These are phyloP conservation scores for Tipula vernalis DNA, from an alignment of 2,888 invertebrate genomes.

Conservation along the genomic window DNA sequence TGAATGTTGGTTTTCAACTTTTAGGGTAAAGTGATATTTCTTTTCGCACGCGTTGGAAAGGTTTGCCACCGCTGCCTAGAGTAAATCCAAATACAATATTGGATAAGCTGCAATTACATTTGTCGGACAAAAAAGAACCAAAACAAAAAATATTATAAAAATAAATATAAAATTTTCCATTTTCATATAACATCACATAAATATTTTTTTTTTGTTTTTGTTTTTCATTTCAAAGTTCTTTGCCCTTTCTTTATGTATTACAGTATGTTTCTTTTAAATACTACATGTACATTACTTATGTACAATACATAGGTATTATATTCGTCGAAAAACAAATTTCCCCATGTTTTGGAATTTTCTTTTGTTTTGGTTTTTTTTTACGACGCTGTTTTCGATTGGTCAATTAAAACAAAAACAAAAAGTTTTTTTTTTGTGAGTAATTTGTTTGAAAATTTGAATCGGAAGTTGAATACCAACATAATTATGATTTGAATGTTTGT, in stretches of 20 bases:
- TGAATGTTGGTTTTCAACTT: no score
- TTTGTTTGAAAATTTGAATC: background rate
- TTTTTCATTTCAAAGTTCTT: background rate
- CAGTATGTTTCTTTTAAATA: background rate
- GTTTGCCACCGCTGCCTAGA: no score
- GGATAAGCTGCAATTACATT: background rate
- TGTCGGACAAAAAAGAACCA: background rate
- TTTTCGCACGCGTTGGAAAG: no score
- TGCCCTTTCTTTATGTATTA: background rate
- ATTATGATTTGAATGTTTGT: background rate
- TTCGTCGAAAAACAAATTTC: background rate
- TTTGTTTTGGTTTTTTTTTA: background rate
- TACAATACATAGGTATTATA: background rate
- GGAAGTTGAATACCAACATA: background rate
- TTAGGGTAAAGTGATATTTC: no score
- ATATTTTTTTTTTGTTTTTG: background rate
- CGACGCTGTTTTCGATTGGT: background rate
- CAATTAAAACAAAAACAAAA: background rate
- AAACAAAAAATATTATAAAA: background rate
- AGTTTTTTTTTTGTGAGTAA: background rate
- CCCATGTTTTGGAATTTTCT: background rate
- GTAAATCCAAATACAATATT: no score
- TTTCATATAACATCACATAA: background rate
- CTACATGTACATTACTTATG: background rate
- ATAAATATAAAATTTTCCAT: background rate